Conservation (phyloP, 2,113 vertebrate genomes). For the Brachyistius frenatus region DNA sequence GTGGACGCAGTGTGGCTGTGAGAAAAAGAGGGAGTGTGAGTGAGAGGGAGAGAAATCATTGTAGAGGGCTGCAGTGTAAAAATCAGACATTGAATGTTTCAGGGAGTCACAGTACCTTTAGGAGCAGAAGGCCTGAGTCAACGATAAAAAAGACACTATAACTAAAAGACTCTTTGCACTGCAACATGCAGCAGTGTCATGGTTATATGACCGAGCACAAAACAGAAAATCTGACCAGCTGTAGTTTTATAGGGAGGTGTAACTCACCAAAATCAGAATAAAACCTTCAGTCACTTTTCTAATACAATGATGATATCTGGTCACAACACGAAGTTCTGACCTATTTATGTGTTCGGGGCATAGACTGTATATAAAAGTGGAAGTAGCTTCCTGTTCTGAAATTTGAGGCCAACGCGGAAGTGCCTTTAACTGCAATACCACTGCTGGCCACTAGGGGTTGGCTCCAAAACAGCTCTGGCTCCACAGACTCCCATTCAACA, state of each 20-base stretch:
- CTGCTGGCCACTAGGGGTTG: too few relatives aligned
- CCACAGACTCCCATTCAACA: too few relatives aligned
- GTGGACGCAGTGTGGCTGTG: conserved; percentile 13
- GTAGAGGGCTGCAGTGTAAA: conserved; percentile 14
- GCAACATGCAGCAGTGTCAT: background rate
- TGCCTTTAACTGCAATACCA: too few relatives aligned
- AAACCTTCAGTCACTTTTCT: background rate
- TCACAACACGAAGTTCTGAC: background rate
- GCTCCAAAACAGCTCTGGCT: too few relatives aligned
- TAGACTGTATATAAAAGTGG: background rate
- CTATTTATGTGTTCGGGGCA: conserved; percentile 6
- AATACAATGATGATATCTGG: too few relatives aligned
- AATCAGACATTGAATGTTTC: conserved; percentile 1
- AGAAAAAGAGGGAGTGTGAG: conserved; percentile 41
- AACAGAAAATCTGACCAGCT: background rate
- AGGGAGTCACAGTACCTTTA: conserved; percentile 3
- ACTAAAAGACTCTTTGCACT: background rate
- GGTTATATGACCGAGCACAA: background rate
- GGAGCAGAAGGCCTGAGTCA: background rate
- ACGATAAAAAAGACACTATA: background rate
- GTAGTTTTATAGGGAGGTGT: too few relatives aligned
- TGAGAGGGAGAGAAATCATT: conserved; percentile 40
- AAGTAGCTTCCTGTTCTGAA: too few relatives aligned
- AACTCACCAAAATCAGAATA: background rate
- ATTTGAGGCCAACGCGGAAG: too few relatives aligned